These are phyloP conservation scores for Dynastes grantii DNA, from an alignment of 2,888 invertebrate species.

Conservation along the genomic window DNA sequence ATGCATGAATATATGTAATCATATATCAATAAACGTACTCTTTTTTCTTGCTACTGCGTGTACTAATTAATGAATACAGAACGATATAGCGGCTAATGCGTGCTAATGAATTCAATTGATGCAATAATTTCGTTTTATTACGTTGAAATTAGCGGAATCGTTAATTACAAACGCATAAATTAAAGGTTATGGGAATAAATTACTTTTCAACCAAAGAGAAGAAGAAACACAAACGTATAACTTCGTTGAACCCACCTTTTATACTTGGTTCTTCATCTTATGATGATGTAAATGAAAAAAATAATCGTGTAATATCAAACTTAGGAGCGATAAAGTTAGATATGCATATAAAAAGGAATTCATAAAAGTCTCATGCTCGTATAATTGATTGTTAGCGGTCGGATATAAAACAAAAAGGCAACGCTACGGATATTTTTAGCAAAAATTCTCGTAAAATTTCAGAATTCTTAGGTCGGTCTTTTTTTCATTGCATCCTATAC, in stretches of 20 bases:
- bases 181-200: background rate
- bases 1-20: no score
- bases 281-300: background rate
- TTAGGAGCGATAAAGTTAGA: background rate
- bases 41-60: no score
- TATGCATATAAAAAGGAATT: background rate
- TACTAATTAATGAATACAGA: no score
- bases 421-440: background rate
- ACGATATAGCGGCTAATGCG: no score
- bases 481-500: constrained; percentile 13
- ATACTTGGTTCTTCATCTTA: background rate
- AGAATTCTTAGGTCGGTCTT: constrained; percentile 16
- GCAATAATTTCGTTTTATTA: constrained; percentile 7
- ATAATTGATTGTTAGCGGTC: constrained; percentile 12
- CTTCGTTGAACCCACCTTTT: no score
- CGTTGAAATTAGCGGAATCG: background rate
- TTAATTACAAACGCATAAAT: constrained; percentile 2
- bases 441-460: constrained; percentile 40
- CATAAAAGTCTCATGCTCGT: constrained; percentile 1
- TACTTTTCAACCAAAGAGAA: background rate
- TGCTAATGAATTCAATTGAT: background rate
- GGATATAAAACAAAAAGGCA: background rate
- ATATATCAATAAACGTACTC: no score
- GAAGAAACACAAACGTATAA: background rate
- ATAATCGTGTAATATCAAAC: background rate